Percentiles rank a stretch among this genome's conserved stretches.
Conservation (phyloP, 1,140 invertebrate species). For the Drosophila mayri region DNA sequence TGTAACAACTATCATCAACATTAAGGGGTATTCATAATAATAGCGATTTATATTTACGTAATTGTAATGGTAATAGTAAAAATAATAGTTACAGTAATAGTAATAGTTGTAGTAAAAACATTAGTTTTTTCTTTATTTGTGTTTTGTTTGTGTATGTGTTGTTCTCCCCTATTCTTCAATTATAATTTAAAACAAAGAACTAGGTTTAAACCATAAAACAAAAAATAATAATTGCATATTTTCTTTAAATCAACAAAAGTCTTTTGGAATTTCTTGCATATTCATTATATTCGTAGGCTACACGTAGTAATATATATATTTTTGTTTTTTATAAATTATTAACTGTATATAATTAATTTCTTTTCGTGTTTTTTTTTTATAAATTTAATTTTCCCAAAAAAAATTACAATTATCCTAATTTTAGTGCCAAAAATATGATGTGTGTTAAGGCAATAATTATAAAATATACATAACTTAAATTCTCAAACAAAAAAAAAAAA, state of each 20-base stretch:
- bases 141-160: slow-evolving; percentile 9
- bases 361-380: slow-evolving; percentile 10
- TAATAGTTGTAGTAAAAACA: slow-evolving; percentile 39
- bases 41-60: slow-evolving; percentile 33
- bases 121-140: slow-evolving; percentile 52
- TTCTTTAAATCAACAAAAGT: slow-evolving; percentile 58
- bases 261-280: slow-evolving; percentile 77
- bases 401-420: slow-evolving; percentile 16
- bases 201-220: slow-evolving; percentile 50
- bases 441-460: slow-evolving; percentile 14
- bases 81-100: slow-evolving; percentile 18
- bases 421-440: slow-evolving; percentile 12
- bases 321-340: slow-evolving; percentile 29
- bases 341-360: slow-evolving; percentile 34
- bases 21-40: slow-evolving; percentile 35
- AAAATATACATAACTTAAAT: slow-evolving; percentile 25
- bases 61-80: slow-evolving; percentile 18
- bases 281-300: slow-evolving; percentile 65
- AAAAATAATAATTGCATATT: slow-evolving; percentile 50
- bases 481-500: slow-evolving; percentile 24
- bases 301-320: slow-evolving; percentile 44
- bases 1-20: slow-evolving; percentile 48
- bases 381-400: slow-evolving; percentile 23
- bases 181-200: slow-evolving; percentile 38
- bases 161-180: slow-evolving; percentile 8